Conservation (phyloP, 2,888 invertebrate species). For the Cheilosia vernalis region DNA sequence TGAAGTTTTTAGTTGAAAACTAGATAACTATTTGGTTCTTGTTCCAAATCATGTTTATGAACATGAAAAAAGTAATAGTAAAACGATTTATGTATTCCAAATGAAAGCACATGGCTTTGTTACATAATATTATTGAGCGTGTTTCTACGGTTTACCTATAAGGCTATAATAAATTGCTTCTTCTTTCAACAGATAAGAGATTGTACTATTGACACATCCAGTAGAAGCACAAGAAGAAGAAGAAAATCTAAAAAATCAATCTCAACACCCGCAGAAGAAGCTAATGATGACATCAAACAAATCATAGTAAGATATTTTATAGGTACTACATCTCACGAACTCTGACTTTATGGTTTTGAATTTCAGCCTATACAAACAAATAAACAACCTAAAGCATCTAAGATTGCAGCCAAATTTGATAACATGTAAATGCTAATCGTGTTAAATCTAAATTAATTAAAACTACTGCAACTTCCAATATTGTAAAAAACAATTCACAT, state of each 20-base stretch:
- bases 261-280: neutral
- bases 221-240: neutral
- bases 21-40: no score
- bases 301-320: constrained; percentile 25
- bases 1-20: no score
- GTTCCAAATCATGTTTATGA: no score
- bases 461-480: constrained; percentile 16
- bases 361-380: constrained; percentile 31
- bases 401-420: constrained; percentile 76
- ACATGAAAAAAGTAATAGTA: no score
- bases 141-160: no score
- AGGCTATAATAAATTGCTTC: no score
- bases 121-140: no score
- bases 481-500: constrained; percentile 38
- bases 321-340: neutral
- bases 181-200: constrained; percentile 41
- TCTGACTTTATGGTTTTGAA: neutral
- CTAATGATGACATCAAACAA: neutral
- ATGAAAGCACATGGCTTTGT: no score
- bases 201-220: constrained; percentile 28
- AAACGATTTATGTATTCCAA: no score
- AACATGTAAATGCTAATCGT: constrained; percentile 42
- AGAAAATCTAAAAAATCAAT: neutral
- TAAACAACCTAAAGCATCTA: constrained; percentile 77
- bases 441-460: constrained; percentile 8